These are phyloP conservation scores for Trididemnum miniatum DNA, from an alignment of 23 tunicate species.

Conservation along the genomic window DNA sequence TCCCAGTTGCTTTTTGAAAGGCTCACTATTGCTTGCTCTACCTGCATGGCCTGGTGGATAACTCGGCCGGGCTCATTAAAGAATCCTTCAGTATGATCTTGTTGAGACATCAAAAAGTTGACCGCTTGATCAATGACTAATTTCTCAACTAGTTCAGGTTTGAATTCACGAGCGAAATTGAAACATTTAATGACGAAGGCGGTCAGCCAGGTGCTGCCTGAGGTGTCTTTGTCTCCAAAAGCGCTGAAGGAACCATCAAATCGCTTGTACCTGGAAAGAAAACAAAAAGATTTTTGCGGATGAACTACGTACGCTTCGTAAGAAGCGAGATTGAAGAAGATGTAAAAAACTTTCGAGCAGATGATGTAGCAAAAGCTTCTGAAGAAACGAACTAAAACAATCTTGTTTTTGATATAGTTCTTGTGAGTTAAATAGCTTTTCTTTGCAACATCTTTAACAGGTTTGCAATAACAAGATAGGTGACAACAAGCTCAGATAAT, in stretches of 20 bases:
- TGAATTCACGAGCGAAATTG: constrained; percentile 13
- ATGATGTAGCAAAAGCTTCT: no score
- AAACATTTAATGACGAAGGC: constrained; percentile 58
- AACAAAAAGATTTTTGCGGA: no score
- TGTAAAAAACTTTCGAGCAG: no score
- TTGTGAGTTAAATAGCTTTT: no score
- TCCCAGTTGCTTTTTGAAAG: no score
- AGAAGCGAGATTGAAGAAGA: no score
- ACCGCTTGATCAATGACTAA: constrained; percentile 22
- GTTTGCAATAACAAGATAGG: no score
- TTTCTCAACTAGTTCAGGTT: constrained; percentile 10
- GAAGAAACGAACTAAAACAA: no score
- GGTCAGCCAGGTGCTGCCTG: constrained; percentile 60
- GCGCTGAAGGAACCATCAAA: constrained; percentile 59
- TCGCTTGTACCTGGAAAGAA: constrained; percentile 55
- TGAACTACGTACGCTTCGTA: no score
- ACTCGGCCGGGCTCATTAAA: constrained; percentile 43
- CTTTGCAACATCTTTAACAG: no score
- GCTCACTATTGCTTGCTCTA: no score
- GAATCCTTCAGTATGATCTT: constrained; percentile 11
- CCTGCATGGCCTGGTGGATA: constrained; percentile 36
- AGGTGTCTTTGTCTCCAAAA: constrained; percentile 17
- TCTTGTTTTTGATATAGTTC: background rate
- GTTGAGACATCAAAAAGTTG: constrained; percentile 5
- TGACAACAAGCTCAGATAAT: no score